Conservation (phyloP, 2,888 invertebrate genomes). For the Epiperipatus broadwayi region DNA sequence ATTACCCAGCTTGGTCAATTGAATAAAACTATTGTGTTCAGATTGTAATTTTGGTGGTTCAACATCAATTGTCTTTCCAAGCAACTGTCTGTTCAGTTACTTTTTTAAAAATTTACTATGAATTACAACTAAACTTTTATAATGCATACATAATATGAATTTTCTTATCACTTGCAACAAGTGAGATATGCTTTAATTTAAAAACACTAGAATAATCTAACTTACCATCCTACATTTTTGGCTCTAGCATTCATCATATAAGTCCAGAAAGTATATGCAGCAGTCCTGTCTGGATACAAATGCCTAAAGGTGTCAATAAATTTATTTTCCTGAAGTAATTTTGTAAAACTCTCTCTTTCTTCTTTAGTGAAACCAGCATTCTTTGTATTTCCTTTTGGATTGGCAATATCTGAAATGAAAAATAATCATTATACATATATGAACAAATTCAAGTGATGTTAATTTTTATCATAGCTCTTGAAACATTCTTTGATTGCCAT, state of each 20-base stretch:
- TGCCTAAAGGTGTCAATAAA: constrained; percentile 72
- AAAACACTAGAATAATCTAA: too few relatives aligned
- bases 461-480: background rate
- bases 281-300: constrained; percentile 60
- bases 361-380: constrained; percentile 89
- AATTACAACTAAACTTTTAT: too few relatives aligned
- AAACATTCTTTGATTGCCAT: too few relatives aligned
- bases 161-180: too few relatives aligned
- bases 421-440: constrained; percentile 1
- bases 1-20: too few relatives aligned
- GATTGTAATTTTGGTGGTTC: too few relatives aligned
- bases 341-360: constrained; percentile 75
- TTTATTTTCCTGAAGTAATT: constrained; percentile 49
- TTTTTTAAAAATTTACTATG: too few relatives aligned
- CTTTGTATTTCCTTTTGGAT: constrained; percentile 76
- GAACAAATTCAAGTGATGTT: background rate
- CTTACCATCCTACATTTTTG: constrained; percentile 85
- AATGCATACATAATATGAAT: too few relatives aligned
- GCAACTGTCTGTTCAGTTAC: too few relatives aligned
- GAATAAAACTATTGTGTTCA: too few relatives aligned
- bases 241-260: constrained; percentile 68
- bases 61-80: too few relatives aligned
- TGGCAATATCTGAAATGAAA: constrained; percentile 52
- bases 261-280: constrained; percentile 84
- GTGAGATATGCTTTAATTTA: too few relatives aligned